These are phyloP conservation scores for Endomychus coccineus DNA, from an alignment of 2,888 invertebrate genomes.

Conservation along the genomic window DNA sequence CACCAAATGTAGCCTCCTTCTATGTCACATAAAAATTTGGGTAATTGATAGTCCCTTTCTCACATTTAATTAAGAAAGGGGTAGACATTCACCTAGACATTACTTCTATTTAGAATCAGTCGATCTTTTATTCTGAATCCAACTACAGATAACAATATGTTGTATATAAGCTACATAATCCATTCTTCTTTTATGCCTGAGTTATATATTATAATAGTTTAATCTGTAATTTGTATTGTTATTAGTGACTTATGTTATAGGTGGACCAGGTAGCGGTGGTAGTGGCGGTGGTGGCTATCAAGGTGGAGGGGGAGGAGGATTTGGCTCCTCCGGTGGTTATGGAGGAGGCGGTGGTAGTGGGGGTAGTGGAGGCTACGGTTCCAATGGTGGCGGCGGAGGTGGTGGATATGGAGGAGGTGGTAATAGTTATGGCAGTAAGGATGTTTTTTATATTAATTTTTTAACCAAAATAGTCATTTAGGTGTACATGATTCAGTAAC, in stretches of 20 bases:
- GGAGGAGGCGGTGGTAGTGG: conserved; percentile 21
- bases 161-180: no score
- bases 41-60: conserved; percentile 41
- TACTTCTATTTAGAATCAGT: no score
- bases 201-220: no score
- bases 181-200: no score
- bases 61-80: conserved; percentile 34
- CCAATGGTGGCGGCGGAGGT: conserved; percentile 15
- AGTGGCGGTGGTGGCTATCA: conserved; percentile 20
- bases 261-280: conserved; percentile 26
- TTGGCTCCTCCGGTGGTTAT: conserved; percentile 20
- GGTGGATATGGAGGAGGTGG: conserved; percentile 18
- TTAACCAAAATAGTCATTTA: no score
- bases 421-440: background rate
- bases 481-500: no score
- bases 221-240: no score
- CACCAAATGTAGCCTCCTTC: conserved; percentile 33
- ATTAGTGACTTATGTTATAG: conserved; percentile 15
- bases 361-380: conserved; percentile 22
- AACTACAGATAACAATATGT: no score
- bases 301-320: conserved; percentile 23
- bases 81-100: conserved; percentile 38
- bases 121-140: no score
- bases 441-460: no score
- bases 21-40: conserved; percentile 36